Conservation (phyloP, 2,113 vertebrate species). For the Uria lomvia region DNA sequence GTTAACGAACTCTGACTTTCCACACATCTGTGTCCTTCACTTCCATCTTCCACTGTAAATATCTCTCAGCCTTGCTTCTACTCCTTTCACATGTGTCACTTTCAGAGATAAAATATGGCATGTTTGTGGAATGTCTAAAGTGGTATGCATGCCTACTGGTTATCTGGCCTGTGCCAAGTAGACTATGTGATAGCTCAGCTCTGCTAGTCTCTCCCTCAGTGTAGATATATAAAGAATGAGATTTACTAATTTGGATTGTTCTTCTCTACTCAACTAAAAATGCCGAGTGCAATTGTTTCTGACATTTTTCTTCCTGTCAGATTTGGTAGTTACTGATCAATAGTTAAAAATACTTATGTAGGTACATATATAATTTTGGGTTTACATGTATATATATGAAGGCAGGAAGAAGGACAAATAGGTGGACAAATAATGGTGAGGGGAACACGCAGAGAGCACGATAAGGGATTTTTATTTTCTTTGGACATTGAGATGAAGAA, state of each 20-base stretch:
- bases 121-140: neutral
- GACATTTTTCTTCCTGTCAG: neutral
- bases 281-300: neutral
- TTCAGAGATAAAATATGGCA: neutral
- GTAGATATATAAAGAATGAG: neutral
- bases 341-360: neutral
- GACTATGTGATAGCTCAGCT: neutral
- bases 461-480: neutral
- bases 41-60: neutral
- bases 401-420: neutral
- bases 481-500: neutral
- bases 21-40: neutral
- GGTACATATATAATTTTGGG: fast-evolving
- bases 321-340: neutral
- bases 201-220: neutral
- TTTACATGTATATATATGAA: neutral
- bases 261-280: neutral
- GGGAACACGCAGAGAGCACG: neutral
- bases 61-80: neutral
- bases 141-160: neutral
- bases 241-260: neutral
- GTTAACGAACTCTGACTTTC: neutral
- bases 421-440: neutral
- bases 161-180: neutral
- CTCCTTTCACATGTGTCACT: neutral